These are phyloP conservation scores for Ashinkailepas kermadecensis DNA, from an alignment of 2,888 invertebrate species.

Conservation along the genomic window DNA sequence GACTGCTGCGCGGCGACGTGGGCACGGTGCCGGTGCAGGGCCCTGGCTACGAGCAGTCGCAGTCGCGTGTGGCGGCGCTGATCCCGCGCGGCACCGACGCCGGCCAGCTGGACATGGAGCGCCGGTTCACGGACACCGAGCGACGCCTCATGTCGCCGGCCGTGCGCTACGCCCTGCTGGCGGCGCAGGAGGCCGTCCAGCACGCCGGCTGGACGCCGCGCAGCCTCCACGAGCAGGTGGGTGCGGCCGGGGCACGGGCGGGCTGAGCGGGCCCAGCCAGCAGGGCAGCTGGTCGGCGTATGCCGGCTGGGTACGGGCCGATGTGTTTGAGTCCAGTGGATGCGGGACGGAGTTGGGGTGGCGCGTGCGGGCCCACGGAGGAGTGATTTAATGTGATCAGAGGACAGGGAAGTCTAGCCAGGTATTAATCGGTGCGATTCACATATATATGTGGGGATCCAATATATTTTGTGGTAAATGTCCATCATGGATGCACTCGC, in stretches of 20 bases:
- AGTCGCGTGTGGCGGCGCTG: constrained; percentile 29
- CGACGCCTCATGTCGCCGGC: constrained; percentile 30
- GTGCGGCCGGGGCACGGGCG: neutral
- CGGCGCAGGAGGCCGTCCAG: constrained; percentile 6
- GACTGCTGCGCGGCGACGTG: constrained; percentile 5
- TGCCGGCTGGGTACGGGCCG: no score
- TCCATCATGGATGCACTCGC: no score
- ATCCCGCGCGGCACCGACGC: constrained; percentile 29
- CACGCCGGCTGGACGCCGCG: neutral
- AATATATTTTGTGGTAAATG: no score
- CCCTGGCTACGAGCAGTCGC: constrained; percentile 26
- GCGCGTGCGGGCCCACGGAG: no score
- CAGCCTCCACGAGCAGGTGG: neutral
- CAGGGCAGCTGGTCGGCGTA: no score
- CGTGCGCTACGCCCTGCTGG: constrained; percentile 27
- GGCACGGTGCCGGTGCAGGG: constrained; percentile 1
- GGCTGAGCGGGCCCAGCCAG: no score
- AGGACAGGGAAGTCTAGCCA: no score
- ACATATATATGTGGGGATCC: no score
- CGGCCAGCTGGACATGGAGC: constrained; percentile 27
- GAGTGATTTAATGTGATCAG: no score
- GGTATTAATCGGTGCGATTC: no score
- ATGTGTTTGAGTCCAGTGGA: no score
- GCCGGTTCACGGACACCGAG: constrained; percentile 28
- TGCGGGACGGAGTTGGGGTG: no score